Conservation (phyloP, 2,113 vertebrate species). For the Catharus bicknelli region DNA sequence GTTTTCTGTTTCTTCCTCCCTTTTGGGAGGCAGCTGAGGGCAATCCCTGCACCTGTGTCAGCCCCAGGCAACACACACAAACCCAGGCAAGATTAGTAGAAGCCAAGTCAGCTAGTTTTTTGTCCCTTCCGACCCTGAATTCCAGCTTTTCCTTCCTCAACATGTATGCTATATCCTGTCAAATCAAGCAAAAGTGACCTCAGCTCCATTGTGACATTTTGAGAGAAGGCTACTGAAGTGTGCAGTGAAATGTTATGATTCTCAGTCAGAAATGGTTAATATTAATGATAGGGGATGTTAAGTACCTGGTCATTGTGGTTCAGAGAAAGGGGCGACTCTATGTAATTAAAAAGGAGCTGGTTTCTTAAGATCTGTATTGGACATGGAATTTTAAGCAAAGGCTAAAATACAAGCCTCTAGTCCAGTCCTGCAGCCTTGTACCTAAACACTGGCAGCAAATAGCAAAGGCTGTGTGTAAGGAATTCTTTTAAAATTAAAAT, state of each 20-base stretch:
- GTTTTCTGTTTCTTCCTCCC: background rate
- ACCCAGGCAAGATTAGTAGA: background rate
- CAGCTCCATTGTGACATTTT: background rate
- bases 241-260: conserved; percentile 23
- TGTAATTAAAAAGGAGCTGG: background rate
- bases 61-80: background rate
- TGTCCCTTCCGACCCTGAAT: background rate
- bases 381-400: background rate
- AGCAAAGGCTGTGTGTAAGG: background rate
- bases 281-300: background rate
- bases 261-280: background rate
- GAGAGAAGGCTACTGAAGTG: background rate
- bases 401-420: background rate
- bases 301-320: background rate
- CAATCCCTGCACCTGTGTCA: background rate
- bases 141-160: background rate
- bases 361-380: background rate
- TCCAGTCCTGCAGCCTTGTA: background rate
- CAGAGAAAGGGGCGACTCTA: background rate
- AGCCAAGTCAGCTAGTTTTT: background rate
- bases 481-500: background rate
- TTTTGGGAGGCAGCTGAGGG: background rate
- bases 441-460: background rate
- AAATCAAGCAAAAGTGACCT: background rate
- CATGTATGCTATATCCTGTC: background rate